These are phyloP conservation scores for Drosophila pseudotakahashii DNA, from an alignment of 2,888 invertebrate species.

Conservation along the genomic window DNA sequence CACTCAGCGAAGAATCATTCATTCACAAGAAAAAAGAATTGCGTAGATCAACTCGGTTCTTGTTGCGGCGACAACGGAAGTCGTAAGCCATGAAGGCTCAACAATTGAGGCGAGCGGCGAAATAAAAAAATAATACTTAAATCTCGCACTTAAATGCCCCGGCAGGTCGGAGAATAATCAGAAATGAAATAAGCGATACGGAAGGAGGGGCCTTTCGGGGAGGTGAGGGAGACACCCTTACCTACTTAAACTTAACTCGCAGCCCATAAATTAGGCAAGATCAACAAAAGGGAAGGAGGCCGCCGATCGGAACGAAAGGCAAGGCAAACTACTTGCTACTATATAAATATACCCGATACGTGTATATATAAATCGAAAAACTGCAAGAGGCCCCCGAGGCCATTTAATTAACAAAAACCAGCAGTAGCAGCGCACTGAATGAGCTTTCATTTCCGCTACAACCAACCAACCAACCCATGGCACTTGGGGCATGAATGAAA, in stretches of 20 bases:
- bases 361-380: constrained; percentile 45
- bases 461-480: background rate
- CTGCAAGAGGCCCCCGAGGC: constrained; percentile 48
- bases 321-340: constrained; percentile 52
- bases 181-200: too few species aligned
- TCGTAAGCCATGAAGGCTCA: constrained; percentile 51
- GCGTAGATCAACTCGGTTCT: constrained; percentile 16
- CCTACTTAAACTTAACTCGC: constrained; percentile 44
- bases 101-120: constrained; percentile 34
- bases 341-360: constrained; percentile 9
- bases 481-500: constrained; percentile 73
- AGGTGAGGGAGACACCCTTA: constrained; percentile 28
- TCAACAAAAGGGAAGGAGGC: constrained; percentile 30
- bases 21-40: constrained; percentile 12
- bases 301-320: constrained; percentile 7
- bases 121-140: constrained; percentile 49
- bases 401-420: constrained; percentile 73
- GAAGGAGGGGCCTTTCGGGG: background rate
- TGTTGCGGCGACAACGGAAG: constrained; percentile 58
- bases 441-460: constrained; percentile 76
- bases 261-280: constrained; percentile 57
- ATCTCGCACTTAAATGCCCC: constrained; percentile 53
- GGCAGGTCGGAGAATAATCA: constrained; percentile 36
- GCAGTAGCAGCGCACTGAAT: constrained; percentile 61
- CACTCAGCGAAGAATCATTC: constrained; percentile 12